Percentiles rank a stretch among this genome's conserved stretches.
Conservation (phyloP, 2,888 invertebrate genomes). For the Ceratothoa steindachneri region DNA sequence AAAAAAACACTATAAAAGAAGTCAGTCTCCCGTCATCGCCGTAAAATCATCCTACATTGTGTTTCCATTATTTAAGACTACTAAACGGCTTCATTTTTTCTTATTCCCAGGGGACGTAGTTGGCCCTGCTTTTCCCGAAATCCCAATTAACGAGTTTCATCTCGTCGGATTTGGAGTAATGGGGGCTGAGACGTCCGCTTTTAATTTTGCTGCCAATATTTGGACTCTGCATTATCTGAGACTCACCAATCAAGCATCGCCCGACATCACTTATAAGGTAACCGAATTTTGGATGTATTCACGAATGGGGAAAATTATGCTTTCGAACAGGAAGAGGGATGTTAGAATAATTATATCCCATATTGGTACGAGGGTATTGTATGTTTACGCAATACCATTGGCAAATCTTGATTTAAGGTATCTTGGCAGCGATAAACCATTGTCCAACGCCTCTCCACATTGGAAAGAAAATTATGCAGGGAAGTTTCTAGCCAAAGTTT, state of each 20-base stretch:
- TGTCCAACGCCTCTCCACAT: no score
- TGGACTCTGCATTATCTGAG: slow-evolving; percentile 55
- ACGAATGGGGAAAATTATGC: background rate
- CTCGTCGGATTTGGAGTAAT: slow-evolving; percentile 50
- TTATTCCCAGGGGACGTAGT: background rate
- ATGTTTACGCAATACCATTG: no score
- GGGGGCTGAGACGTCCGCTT: slow-evolving; percentile 86
- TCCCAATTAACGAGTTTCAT: slow-evolving; percentile 50
- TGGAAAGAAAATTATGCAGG: no score
- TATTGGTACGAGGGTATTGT: background rate
- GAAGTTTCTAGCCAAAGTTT: no score
- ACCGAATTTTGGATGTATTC: background rate
- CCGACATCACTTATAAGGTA: slow-evolving; percentile 38
- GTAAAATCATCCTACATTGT: no score
- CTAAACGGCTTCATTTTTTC: no score
- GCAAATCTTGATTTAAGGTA: no score
- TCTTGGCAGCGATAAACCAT: no score
- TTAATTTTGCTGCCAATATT: slow-evolving; percentile 91
- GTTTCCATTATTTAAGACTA: no score
- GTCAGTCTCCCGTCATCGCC: no score
- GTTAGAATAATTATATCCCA: background rate
- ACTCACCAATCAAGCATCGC: slow-evolving; percentile 53
- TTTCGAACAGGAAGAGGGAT: no score
- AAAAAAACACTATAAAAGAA: no score
- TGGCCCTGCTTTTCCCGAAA: slow-evolving; percentile 14